Evolutionary conservation across 92 coral and sea anemone genomes (phyloP).

Genomic region (Porites lobata): DNA sequence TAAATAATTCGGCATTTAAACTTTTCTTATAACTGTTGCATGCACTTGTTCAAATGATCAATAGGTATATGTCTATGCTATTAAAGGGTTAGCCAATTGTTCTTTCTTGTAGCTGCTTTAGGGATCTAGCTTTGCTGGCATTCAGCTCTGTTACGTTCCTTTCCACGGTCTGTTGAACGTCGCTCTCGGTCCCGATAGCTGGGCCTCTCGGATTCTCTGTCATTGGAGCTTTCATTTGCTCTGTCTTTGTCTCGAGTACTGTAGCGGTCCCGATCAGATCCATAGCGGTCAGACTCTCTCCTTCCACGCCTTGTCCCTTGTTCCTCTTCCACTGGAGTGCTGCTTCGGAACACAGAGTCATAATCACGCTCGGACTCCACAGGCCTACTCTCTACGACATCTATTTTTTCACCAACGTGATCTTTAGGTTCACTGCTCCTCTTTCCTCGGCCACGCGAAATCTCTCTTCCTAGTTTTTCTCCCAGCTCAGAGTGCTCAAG

Average conservation of each 20-base stretch:
- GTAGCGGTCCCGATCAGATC: background rate
- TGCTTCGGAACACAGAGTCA: slow-evolving; percentile 2
- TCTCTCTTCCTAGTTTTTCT: slow-evolving; percentile 14
- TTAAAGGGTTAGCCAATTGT: background rate
- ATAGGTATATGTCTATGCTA: background rate
- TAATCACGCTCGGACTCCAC: slow-evolving; percentile 43
- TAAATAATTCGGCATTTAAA: too few relatives aligned
- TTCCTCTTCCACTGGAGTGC: slow-evolving; percentile 31
- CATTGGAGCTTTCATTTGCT: slow-evolving; percentile 27
- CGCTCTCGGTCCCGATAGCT: background rate
- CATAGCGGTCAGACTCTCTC: slow-evolving; percentile 18
- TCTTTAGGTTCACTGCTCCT: slow-evolving; percentile 26
- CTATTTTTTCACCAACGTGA: slow-evolving; percentile 35
- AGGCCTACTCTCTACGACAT: background rate
- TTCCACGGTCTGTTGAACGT: background rate
- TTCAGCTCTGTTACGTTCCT: slow-evolving; percentile 1
- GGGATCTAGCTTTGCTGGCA: slow-evolving; percentile 30
- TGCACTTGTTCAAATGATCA: background rate
- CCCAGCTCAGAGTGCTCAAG: slow-evolving; percentile 37
- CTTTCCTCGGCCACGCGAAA: slow-evolving; percentile 3
- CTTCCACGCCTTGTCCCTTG: background rate
- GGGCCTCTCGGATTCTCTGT: slow-evolving; percentile 21
- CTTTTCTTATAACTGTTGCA: background rate
- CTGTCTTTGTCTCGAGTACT: slow-evolving; percentile 6
- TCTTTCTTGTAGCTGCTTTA: background rate